These are phyloP conservation scores for Cynaeus angustus DNA, from an alignment of 2,888 invertebrate species.

Conservation along the genomic window DNA sequence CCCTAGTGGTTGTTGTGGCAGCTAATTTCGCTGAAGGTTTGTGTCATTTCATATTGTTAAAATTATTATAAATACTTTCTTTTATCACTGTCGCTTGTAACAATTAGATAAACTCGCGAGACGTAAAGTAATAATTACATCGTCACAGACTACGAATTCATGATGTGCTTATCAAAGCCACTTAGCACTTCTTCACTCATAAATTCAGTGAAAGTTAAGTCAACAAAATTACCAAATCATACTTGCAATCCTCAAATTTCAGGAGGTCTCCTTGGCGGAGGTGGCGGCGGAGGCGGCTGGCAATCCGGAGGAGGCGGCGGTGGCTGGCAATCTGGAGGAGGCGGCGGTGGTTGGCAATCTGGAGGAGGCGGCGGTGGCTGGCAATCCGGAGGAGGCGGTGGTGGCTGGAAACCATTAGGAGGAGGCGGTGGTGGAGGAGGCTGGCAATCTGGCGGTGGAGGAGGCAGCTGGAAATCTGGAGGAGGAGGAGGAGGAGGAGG, in stretches of 20 bases:
- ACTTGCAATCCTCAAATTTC: neutral
- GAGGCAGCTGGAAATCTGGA: constrained; percentile 19
- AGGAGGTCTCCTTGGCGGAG: constrained; percentile 1
- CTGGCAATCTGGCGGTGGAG: neutral
- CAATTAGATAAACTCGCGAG: neutral
- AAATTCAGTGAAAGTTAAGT: constrained; percentile 13
- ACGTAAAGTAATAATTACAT: neutral
- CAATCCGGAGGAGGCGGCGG: constrained; percentile 22
- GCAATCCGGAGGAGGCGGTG: constrained; percentile 30
- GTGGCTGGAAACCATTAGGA: constrained; percentile 8
- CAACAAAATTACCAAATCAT: constrained; percentile 1
- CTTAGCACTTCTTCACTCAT: constrained; percentile 17
- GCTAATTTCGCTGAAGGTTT: constrained; percentile 36
- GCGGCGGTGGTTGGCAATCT: constrained; percentile 18
- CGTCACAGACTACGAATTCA: neutral
- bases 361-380: constrained; percentile 22
- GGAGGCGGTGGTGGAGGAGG: constrained; percentile 12
- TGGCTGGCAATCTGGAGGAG: constrained; percentile 8
- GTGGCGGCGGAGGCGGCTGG: constrained; percentile 3
- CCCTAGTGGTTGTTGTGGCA: constrained; percentile 16
- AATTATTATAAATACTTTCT: too few relatives aligned
- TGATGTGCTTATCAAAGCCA: constrained; percentile 2
- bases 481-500: constrained; percentile 22
- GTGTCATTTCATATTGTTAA: too few relatives aligned
- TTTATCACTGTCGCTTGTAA: too few relatives aligned